These are phyloP conservation scores for Hydractinia symbiolongicarpus DNA, from an alignment of 30 jellyfish, hydroid and myxozoan species.

Conservation along the genomic window DNA sequence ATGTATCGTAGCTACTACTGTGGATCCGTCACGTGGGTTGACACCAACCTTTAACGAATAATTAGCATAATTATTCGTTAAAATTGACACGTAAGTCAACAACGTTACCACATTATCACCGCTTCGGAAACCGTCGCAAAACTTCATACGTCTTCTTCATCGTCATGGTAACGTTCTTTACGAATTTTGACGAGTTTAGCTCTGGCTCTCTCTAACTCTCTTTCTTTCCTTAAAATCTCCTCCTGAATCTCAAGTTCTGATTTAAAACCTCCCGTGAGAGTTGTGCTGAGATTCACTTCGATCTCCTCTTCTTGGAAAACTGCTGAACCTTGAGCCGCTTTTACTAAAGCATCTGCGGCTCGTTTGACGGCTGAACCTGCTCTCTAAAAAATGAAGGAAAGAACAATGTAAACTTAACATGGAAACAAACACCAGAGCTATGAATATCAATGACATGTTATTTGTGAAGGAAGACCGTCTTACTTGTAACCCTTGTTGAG, in stretches of 20 bases:
- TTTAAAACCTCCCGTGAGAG: slow-evolving; percentile 82
- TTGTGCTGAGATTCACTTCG: slow-evolving; percentile 74
- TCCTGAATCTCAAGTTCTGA: slow-evolving; percentile 97
- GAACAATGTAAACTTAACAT: not conserved
- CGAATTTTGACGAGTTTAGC: slow-evolving; percentile 71
- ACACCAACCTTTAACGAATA: too few species aligned
- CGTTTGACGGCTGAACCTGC: slow-evolving; percentile 96
- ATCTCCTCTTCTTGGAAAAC: slow-evolving; percentile 82
- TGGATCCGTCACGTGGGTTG: too few species aligned
- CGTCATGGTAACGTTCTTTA: slow-evolving; percentile 78
- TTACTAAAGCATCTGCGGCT: slow-evolving; percentile 95
- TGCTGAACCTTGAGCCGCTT: slow-evolving; percentile 98
- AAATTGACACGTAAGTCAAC: not conserved
- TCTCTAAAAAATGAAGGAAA: slow-evolving; percentile 40
- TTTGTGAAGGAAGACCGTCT: not conserved
- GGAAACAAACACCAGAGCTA: not conserved
- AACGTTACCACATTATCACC: not conserved
- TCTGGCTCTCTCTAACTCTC: slow-evolving; percentile 90
- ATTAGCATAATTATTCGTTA: too few species aligned
- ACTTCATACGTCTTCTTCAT: slow-evolving; percentile 43
- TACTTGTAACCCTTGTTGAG: slow-evolving; percentile 91
- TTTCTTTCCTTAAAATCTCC: slow-evolving; percentile 77
- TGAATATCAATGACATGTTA: not conserved
- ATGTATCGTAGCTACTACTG: too few species aligned
- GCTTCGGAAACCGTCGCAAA: too few species aligned